A percentile compares a stretch with the other conserved stretches of the same genome.
Evolutionary conservation across 2,797 vertebrate species (phyloP).

Genomic region (Sebastes minor): DNA sequence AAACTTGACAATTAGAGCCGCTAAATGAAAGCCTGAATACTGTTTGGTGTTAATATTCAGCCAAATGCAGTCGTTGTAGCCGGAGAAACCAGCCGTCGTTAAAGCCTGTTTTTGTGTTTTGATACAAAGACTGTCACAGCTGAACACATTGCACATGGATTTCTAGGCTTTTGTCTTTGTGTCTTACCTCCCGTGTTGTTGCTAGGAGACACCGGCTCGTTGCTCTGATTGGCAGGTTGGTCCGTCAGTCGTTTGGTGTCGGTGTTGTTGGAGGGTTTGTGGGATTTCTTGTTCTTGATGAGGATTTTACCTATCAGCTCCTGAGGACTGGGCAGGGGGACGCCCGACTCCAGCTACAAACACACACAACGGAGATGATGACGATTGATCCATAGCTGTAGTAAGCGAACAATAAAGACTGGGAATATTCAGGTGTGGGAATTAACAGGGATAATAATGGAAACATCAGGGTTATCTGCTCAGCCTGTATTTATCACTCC

Average conservation of each 20-base stretch:
- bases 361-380: not conserved
- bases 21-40: not conserved
- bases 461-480: not conserved
- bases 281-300: conserved; percentile 99
- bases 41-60: not conserved
- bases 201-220: conserved; percentile 91
- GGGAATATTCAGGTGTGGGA: not conserved
- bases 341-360: conserved; percentile 89
- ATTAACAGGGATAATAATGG: not conserved
- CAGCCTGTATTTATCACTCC: not conserved
- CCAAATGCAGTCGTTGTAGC: not conserved
- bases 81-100: not conserved
- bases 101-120: not conserved
- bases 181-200: conserved; percentile 86
- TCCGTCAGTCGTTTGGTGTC: conserved; percentile 92
- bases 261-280: conserved; percentile 89
- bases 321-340: conserved; percentile 94
- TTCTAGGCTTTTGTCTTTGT: conserved; percentile 48
- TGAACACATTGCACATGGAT: conserved; percentile 30
- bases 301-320: conserved; percentile 98
- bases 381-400: not conserved
- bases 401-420: not conserved
- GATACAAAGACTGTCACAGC: conserved; percentile 11
- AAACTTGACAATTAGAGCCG: not conserved
- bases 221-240: conserved; percentile 92